Conservation (phyloP, 2,888 invertebrate genomes). For the Drosophila multiciliata region DNA sequence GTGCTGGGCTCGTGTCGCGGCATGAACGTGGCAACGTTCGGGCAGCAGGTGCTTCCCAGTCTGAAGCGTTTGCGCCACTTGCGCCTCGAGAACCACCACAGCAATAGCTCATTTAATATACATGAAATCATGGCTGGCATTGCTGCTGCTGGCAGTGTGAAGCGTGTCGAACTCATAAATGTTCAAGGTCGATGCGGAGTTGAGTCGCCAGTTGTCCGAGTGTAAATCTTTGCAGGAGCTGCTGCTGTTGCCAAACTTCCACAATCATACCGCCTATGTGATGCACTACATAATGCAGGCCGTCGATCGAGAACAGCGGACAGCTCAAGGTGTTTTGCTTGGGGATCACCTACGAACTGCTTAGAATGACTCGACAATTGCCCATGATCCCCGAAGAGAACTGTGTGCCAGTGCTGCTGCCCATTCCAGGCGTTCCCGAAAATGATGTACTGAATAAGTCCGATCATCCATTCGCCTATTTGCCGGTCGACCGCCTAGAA, state of each 20-base stretch:
- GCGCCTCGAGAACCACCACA: conserved; percentile 88
- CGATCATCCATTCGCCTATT: conserved; percentile 47
- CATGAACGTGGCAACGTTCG: conserved; percentile 88
- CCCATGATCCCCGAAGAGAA: conserved; percentile 85
- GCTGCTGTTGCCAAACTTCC: conserved; percentile 93
- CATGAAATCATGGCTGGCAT: conserved; percentile 89
- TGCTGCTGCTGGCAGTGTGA: conserved; percentile 88
- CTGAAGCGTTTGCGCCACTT: conserved; percentile 88
- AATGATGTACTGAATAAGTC: conserved; percentile 69
- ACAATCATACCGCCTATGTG: conserved; percentile 94
- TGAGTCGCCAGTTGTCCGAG: conserved; percentile 90
- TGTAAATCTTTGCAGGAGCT: conserved; percentile 90
- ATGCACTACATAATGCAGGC: conserved; percentile 90
- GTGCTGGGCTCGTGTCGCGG: conserved; percentile 93
- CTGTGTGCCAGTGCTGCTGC: conserved; percentile 88
- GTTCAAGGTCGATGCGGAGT: conserved; percentile 92
- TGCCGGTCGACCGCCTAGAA: conserved; percentile 62
- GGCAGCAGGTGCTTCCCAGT: conserved; percentile 87
- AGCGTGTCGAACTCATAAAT: conserved; percentile 92
- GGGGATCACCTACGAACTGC: conserved; percentile 92
- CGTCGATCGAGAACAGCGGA: conserved; percentile 88
- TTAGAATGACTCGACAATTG: conserved; percentile 92
- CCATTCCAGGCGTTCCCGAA: conserved; percentile 89
- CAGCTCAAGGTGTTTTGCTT: conserved; percentile 92
- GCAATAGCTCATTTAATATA: conserved; percentile 85